These are phyloP conservation scores for Monodelphis domestica DNA, from an alignment of 2,797 vertebrate genomes.

Conservation along the genomic window DNA sequence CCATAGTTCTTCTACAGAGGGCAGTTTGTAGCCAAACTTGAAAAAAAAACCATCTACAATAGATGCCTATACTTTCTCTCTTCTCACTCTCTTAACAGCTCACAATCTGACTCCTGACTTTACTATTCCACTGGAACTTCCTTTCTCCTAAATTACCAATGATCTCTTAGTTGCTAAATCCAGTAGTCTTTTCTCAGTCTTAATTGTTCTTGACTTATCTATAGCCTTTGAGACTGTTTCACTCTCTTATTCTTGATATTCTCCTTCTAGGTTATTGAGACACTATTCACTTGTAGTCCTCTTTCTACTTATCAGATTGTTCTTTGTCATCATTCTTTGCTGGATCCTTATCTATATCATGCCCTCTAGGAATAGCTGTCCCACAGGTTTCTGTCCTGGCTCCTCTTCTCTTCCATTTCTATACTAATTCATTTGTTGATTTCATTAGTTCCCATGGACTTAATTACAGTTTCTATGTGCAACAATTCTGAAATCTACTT, in stretches of 20 bases:
- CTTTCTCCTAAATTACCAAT: background rate
- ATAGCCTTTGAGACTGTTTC: background rate
- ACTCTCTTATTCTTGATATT: background rate
- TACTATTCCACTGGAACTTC: background rate
- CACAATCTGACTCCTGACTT: background rate
- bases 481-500: background rate
- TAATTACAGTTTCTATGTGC: background rate
- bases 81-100: background rate
- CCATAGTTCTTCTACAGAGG: background rate
- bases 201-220: background rate
- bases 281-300: background rate
- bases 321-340: background rate
- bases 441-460: background rate
- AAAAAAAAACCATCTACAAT: background rate
- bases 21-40: background rate
- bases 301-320: background rate
- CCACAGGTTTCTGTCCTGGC: background rate
- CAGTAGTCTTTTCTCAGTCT: background rate
- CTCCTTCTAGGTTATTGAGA: background rate
- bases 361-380: background rate
- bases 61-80: background rate
- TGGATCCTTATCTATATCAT: background rate
- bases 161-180: background rate
- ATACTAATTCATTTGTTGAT: background rate
- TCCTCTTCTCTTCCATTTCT: background rate